Conservation (phyloP, 2,797 vertebrate species). For the Cetoscarus ocellatus region DNA sequence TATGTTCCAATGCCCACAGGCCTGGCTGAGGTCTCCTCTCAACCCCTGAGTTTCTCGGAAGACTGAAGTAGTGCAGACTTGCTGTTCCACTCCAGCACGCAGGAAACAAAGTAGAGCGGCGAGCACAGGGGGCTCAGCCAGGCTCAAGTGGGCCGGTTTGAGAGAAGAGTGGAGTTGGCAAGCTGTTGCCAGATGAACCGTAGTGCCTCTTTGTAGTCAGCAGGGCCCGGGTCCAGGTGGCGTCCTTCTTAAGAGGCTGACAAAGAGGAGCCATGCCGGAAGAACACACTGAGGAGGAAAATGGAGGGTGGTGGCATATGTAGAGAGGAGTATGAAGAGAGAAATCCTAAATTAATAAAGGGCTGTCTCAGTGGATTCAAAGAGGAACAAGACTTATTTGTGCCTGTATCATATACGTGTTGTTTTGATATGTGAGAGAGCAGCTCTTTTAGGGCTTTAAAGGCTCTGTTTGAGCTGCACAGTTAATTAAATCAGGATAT, state of each 20-base stretch:
- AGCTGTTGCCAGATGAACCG: constrained; percentile 37
- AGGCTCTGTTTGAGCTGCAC: too few relatives aligned
- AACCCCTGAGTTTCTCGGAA: constrained; percentile 32
- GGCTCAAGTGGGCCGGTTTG: constrained; percentile 31
- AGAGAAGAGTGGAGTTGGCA: constrained; percentile 20
- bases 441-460: neutral
- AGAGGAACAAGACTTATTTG: neutral
- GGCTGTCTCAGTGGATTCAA: neutral
- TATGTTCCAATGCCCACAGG: constrained; percentile 13
- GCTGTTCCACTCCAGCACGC: constrained; percentile 46
- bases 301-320: neutral
- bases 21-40: constrained; percentile 25
- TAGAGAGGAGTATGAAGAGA: neutral
- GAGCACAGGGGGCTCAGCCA: constrained; percentile 31
- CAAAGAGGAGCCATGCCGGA: constrained; percentile 17
- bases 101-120: constrained; percentile 1
- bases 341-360: neutral
- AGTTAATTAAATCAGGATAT: too few relatives aligned
- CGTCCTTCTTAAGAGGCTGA: constrained; percentile 17
- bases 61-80: constrained; percentile 9
- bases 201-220: constrained; percentile 24
- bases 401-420: neutral
- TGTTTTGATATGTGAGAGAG: neutral
- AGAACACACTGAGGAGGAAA: neutral
- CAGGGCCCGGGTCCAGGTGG: constrained; percentile 13